Conservation (phyloP, 2,888 invertebrate genomes). For the Epinotia bilunana region DNA sequence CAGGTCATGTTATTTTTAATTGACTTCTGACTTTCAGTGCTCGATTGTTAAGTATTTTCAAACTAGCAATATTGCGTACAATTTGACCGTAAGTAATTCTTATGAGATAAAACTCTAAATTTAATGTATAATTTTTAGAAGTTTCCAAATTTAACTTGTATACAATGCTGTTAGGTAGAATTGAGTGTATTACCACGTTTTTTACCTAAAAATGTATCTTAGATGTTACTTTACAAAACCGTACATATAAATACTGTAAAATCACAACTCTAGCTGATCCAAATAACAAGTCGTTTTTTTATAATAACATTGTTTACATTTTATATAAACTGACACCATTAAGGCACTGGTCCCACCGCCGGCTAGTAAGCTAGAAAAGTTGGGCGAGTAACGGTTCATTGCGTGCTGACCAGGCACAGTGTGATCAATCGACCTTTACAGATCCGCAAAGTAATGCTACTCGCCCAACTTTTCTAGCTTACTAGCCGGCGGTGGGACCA, state of each 20-base stretch:
- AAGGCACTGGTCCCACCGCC: too few species aligned
- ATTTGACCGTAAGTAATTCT: conserved; percentile 5
- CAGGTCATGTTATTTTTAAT: background rate
- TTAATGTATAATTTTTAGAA: conserved; percentile 1
- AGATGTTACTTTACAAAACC: background rate
- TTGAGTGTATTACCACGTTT: background rate
- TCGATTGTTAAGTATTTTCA: conserved; percentile 12
- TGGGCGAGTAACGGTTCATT: too few species aligned
- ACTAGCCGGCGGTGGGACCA: too few species aligned
- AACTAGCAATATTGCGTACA: conserved; percentile 36
- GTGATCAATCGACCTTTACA: too few species aligned
- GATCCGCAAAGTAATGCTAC: too few species aligned
- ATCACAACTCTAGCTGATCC: background rate
- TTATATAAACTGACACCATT: conserved; percentile 4
- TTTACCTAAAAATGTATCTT: conserved; percentile 5
- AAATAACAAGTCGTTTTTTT: conserved; percentile 2
- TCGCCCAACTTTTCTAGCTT: too few species aligned
- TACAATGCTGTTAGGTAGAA: background rate
- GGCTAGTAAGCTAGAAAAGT: too few species aligned
- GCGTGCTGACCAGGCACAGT: too few species aligned
- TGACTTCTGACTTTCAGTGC: conserved; percentile 11
- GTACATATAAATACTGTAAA: background rate
- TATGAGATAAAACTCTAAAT: background rate
- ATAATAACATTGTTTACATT: conserved; percentile 6
- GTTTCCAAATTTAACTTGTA: background rate